phyloP scores from a whole-genome alignment of 2,888 invertebrate species.

The Laspeyria flexula region DNA sequence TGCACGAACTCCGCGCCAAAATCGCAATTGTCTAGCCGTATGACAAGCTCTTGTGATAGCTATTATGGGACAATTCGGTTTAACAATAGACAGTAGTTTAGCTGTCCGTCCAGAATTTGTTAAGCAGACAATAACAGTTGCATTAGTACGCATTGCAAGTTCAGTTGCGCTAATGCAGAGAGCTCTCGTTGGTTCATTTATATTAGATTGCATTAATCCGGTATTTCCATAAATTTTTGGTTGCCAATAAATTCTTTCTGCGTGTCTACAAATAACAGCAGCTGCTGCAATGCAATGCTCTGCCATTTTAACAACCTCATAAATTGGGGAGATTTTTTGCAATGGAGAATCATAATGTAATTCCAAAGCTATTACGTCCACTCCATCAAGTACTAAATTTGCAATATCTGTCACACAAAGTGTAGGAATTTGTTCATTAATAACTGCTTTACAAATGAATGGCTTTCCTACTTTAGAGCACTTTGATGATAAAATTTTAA shows the following conservation, averaged over 20 bases:
- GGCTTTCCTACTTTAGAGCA: slow-evolving; percentile 95
- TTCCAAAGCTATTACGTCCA: slow-evolving; percentile 94
- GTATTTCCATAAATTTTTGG: slow-evolving; percentile 92
- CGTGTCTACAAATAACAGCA: slow-evolving; percentile 92
- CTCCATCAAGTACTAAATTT: slow-evolving; percentile 95
- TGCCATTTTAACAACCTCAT: slow-evolving; percentile 72
- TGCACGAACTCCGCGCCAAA: slow-evolving; percentile 83
- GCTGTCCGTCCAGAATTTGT: slow-evolving; percentile 91
- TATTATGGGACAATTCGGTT: slow-evolving; percentile 91
- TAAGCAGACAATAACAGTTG: slow-evolving; percentile 89
- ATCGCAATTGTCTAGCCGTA: slow-evolving; percentile 87
- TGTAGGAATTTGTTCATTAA: slow-evolving; percentile 93
- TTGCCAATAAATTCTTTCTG: slow-evolving; percentile 94
- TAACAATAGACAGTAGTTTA: slow-evolving; percentile 88
- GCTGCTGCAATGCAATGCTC: slow-evolving; percentile 90
- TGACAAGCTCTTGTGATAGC: slow-evolving; percentile 89
- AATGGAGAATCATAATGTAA: slow-evolving; percentile 79
- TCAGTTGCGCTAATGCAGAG: slow-evolving; percentile 75
- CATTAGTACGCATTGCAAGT: slow-evolving; percentile 68
- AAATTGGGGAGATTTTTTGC: slow-evolving; percentile 63
- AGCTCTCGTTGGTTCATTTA: slow-evolving; percentile 85
- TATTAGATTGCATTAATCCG: slow-evolving; percentile 84
- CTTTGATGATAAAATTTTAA: slow-evolving; percentile 94
- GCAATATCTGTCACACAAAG: slow-evolving; percentile 94
- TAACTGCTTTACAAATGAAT: slow-evolving; percentile 94